Percentiles rank a stretch among this genome's conserved stretches.
phyloP scores from a whole-genome alignment of 2,888 invertebrate genomes.

The Acrobasis repandana region DNA sequence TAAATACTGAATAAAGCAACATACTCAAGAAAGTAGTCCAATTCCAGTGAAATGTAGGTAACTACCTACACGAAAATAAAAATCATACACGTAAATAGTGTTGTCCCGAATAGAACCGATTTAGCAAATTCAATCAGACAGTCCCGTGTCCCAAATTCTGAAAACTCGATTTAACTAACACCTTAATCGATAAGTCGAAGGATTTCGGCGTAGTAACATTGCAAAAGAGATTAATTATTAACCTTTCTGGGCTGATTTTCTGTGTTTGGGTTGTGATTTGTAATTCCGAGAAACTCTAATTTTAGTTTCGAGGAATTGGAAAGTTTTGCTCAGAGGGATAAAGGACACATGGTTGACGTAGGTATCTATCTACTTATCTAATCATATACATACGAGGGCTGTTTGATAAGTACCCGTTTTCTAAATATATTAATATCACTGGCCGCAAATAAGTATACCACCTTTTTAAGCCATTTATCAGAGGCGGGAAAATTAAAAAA shows the following conservation, averaged over 20 bases:
- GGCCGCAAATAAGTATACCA: no score
- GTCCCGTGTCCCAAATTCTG: neutral
- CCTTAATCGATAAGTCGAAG: neutral
- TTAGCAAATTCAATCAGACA: neutral
- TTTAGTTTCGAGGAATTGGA: neutral
- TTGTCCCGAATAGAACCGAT: slow-evolving; percentile 1
- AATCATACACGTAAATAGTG: no score
- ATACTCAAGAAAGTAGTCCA: neutral
- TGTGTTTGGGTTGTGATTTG: neutral
- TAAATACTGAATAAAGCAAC: neutral
- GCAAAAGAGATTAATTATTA: neutral
- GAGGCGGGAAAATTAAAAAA: no score
- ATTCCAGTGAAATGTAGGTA: neutral
- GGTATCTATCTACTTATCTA: no score
- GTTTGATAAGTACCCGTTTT: no score
- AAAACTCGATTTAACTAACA: slow-evolving; percentile 10
- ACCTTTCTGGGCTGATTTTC: neutral
- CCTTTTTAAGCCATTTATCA: no score
- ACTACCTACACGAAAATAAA: neutral
- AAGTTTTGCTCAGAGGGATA: neutral
- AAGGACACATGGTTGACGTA: no score
- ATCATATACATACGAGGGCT: no score
- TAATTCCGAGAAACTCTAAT: neutral
- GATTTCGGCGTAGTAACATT: neutral
- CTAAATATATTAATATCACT: no score